Conservation (phyloP, 2,888 invertebrate species). For the Chesias legatella region DNA sequence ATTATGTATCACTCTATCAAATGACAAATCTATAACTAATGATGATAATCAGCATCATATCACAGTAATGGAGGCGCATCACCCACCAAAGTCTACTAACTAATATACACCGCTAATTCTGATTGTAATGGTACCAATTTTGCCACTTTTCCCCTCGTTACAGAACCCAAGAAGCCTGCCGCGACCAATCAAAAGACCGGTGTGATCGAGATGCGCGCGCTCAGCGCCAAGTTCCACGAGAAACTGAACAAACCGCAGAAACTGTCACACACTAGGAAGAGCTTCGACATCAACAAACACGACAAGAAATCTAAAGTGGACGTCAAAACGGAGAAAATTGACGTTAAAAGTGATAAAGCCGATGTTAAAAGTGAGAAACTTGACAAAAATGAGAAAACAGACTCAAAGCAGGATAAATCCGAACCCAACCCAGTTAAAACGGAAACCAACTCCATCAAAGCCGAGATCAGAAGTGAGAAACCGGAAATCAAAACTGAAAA, state of each 20-base stretch:
- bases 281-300: constrained; percentile 46
- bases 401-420: constrained; percentile 13
- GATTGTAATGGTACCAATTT: too few species aligned
- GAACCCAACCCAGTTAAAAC: constrained; percentile 21
- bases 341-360: constrained; percentile 12
- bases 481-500: constrained; percentile 24
- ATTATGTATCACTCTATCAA: too few species aligned
- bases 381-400: constrained; percentile 7
- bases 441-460: constrained; percentile 24
- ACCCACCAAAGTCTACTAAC: neutral
- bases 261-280: constrained; percentile 54
- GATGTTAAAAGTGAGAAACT: constrained; percentile 1
- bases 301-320: constrained; percentile 50
- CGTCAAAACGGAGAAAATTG: constrained; percentile 30
- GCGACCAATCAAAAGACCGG: constrained; percentile 61
- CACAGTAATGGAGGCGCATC: too few species aligned
- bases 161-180: constrained; percentile 60
- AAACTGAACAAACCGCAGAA: constrained; percentile 56
- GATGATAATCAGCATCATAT: too few species aligned
- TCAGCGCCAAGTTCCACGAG: constrained; percentile 68
- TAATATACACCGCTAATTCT: too few species aligned
- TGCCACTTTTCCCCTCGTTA: constrained; percentile 21
- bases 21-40: too few species aligned
- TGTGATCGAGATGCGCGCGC: constrained; percentile 74
- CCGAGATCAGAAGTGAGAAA: constrained; percentile 18